Evolutionary conservation across 92 coral and sea anemone species (phyloP).

Genomic region (Palythoa grandis): DNA sequence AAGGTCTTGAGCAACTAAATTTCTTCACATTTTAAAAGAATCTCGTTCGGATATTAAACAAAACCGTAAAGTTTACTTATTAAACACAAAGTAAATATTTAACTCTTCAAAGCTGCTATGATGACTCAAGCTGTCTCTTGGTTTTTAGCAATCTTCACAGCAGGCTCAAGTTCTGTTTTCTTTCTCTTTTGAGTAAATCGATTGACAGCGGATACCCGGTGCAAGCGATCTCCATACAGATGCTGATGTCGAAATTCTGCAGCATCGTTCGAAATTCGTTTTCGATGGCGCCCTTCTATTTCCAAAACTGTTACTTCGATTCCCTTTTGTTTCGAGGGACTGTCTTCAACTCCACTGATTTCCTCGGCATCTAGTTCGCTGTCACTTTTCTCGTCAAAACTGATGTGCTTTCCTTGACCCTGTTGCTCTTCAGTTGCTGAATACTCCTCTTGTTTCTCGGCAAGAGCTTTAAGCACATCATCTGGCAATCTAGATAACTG

Average conservation of each 20-base stretch:
- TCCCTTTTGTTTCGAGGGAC: conserved; percentile 40
- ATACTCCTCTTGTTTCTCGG: conserved; percentile 64
- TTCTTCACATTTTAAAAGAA: too few relatives aligned
- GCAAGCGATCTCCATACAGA: conserved; percentile 84
- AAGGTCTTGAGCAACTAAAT: too few relatives aligned
- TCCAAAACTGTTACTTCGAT: conserved; percentile 76
- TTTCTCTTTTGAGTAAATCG: conserved; percentile 62
- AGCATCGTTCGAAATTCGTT: conserved; percentile 74
- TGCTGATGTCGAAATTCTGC: conserved; percentile 75
- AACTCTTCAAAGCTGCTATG: not conserved
- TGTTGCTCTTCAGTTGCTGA: conserved; percentile 17
- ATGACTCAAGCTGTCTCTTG: not conserved
- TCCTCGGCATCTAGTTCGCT: conserved; percentile 31
- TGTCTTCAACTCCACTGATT: not conserved
- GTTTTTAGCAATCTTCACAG: conserved; percentile 70
- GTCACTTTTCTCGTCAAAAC: conserved; percentile 66
- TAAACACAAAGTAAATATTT: too few relatives aligned
- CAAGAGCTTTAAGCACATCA: conserved; percentile 77
- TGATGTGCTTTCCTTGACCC: conserved; percentile 44
- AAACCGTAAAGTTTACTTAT: too few relatives aligned
- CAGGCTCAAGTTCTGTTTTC: conserved; percentile 58
- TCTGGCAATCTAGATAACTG: conserved; percentile 77
- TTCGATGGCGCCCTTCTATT: conserved; percentile 55
- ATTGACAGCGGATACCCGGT: conserved; percentile 66
- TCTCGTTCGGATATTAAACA: too few relatives aligned